Evolutionary conservation across 2,888 invertebrate species (phyloP), one percentile per base, ranked within the genome.

Genomic region (Scelioninae gen. 2): DNA sequence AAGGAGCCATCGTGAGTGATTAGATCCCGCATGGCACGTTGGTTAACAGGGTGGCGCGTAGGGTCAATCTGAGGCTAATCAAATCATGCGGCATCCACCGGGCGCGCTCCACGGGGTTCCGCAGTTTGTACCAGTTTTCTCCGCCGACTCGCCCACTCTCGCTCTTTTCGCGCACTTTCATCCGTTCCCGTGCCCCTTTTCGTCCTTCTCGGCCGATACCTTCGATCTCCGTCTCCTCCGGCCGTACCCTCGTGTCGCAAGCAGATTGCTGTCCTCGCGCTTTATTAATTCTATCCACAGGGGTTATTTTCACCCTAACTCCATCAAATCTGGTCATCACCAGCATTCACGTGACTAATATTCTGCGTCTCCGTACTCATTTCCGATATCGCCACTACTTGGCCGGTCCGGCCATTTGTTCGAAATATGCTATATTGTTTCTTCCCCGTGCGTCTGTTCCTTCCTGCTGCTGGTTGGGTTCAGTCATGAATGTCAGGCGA

Each of bases 31-130:
- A 78, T 78, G 79, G 78, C 77, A 76, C 68, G 58, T 60, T 46
- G 65, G 60, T 63, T 71, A 76, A 75, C 74, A 71, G 77, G 68
- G 50, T 70, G 71, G 77, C 78, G 76, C 78, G 79, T 81, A 82
- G 85, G 86, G 85, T 85, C 85, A 86, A 86, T 86, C 86, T 86
- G 85, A 85, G 86, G 86, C 86, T 86, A 86, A 86, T 86, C 86
- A 85, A 86, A 86, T 86, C 83, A 86, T 85, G 82, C 82, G 81
- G 82, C 82, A 79, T 79, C 76, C 73, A 73, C 74, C 57, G 76
- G 74, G 77, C 75, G 64, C 57, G 64, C 77, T 76, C 78, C 73
- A 55, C 77, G 75, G 76, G 75, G 76, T 58, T 69, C 52, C 68
- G 58, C 61, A 60, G 68, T 69, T 71, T 67, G 68, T 45, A 69